Evolutionary conservation across 2,797 vertebrate genomes (phyloP).

Genomic region (Discoglossus pictus): DNA sequence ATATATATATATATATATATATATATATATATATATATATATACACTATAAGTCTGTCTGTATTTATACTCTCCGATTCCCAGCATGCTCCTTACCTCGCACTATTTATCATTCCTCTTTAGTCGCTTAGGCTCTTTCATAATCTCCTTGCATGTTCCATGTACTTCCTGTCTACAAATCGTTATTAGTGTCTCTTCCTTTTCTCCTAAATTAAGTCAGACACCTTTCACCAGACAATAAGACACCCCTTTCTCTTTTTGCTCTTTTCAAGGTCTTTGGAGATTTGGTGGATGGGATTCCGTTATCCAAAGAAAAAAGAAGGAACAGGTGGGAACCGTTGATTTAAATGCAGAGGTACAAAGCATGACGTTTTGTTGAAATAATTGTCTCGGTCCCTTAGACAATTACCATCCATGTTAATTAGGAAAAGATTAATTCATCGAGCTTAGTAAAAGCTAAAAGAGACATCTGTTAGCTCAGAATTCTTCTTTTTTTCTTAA

Average conservation of each 20-base stretch:
- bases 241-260: neutral
- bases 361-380: conserved; percentile 35
- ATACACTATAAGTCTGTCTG: too few relatives aligned
- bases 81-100: too few relatives aligned
- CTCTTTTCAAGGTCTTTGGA: neutral
- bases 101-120: too few relatives aligned
- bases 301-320: neutral
- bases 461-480: conserved; percentile 50
- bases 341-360: conserved; percentile 45
- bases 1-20: too few relatives aligned
- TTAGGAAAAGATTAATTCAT: conserved; percentile 56
- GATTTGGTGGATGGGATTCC: conserved; percentile 32
- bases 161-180: too few relatives aligned
- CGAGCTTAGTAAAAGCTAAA: conserved; percentile 48
- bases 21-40: too few relatives aligned
- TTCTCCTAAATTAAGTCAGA: too few relatives aligned
- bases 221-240: conserved; percentile 7
- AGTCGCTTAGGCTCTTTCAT: too few relatives aligned
- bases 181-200: too few relatives aligned
- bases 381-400: conserved; percentile 53
- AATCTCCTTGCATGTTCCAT: too few relatives aligned
- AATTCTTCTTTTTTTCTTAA: conserved; percentile 7
- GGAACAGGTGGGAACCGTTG: conserved; percentile 43
- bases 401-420: conserved; percentile 43
- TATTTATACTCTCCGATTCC: too few relatives aligned